A percentile compares a stretch with the other conserved stretches of the same genome.
Evolutionary conservation across 2,113 vertebrate genomes (phyloP).

Genomic region (Phaethornis superciliosus): DNA sequence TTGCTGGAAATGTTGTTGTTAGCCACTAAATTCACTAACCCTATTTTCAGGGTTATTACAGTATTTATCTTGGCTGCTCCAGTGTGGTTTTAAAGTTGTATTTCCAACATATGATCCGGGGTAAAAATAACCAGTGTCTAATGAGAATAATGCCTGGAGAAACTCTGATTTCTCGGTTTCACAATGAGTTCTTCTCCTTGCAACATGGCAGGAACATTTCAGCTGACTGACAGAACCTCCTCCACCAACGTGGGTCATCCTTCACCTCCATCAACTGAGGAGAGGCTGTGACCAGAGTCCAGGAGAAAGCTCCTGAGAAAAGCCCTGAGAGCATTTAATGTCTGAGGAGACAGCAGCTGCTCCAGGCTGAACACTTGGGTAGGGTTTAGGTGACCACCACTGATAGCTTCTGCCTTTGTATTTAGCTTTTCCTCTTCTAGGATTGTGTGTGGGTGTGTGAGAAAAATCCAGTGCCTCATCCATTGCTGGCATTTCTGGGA

Average conservation of each 20-base stretch:
- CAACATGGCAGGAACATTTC: not conserved
- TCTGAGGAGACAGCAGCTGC: not conserved
- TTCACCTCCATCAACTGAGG: not conserved
- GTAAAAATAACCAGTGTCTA: constrained; percentile 45
- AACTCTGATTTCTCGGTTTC: not conserved
- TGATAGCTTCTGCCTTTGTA: not conserved
- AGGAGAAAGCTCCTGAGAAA: not conserved
- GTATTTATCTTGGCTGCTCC: constrained; percentile 54
- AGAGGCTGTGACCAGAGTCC: not conserved
- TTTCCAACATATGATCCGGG: constrained; percentile 12
- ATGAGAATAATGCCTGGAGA: constrained; percentile 35
- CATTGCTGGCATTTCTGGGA: constrained; percentile 39
- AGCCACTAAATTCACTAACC: constrained; percentile 1
- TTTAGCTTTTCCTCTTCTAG: not conserved
- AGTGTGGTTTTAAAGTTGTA: not conserved
- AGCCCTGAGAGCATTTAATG: not conserved
- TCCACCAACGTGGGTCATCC: not conserved
- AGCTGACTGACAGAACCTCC: not conserved
- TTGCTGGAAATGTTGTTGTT: constrained; percentile 39
- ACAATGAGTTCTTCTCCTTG: not conserved
- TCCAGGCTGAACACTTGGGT: not conserved
- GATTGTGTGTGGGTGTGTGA: constrained; percentile 1
- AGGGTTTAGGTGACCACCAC: not conserved
- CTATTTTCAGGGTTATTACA: constrained; percentile 48
- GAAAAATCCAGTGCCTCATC: not conserved